phyloP scores from a whole-genome alignment of 2,113 vertebrate genomes.

The Mohoua ochrocephala region DNA sequence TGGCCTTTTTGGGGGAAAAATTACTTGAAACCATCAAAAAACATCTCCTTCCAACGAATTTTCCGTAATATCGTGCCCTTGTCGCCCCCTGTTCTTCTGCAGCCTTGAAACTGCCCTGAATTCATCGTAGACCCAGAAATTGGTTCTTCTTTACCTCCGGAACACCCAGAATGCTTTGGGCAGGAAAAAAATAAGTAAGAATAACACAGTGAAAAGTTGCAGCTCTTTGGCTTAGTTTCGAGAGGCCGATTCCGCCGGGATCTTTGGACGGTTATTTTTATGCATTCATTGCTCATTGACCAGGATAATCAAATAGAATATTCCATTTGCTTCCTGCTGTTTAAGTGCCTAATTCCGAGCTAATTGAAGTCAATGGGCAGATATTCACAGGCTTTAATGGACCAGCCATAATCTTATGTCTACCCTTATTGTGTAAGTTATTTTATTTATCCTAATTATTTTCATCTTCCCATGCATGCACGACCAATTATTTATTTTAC shows the following conservation, averaged over 20 bases:
- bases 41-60: not conserved
- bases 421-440: not conserved
- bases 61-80: fast-evolving
- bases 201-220: not conserved
- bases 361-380: conserved; percentile 65
- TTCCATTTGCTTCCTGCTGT: conserved; percentile 56
- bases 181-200: not conserved
- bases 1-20: not conserved
- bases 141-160: not conserved
- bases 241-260: not conserved
- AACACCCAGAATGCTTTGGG: not conserved
- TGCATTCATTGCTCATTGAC: conserved; percentile 55
- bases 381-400: conserved; percentile 51
- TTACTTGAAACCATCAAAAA: fast-evolving
- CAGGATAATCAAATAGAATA: conserved; percentile 63
- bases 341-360: conserved; percentile 58
- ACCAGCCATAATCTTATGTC: conserved; percentile 17
- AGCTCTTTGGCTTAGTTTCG: not conserved
- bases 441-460: conserved; percentile 42
- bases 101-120: not conserved
- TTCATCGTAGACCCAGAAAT: fast-evolving
- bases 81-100: not conserved
- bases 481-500: not conserved
- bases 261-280: conserved; percentile 5
- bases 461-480: not conserved